Base-by-base conservation (phyloP, 2,888 invertebrate genomes). In the Clistopyga incitator region DNA sequence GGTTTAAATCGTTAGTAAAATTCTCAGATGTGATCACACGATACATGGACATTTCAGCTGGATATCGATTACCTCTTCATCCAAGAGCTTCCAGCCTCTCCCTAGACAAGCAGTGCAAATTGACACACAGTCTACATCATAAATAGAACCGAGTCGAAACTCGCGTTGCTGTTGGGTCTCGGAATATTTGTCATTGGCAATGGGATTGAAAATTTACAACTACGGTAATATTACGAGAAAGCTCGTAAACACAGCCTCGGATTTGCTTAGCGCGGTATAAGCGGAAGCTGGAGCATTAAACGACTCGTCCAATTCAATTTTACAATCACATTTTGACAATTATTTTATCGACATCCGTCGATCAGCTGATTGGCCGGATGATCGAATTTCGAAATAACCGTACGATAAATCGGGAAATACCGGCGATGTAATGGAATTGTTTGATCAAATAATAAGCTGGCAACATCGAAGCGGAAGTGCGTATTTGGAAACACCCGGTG, bases 401-500 rank as follows among this genome's bases (percentile, higher is more conserved):
- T 6, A 25, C 2, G 11, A 45, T 6, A 29, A 64, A 34, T 56
- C 10, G 23, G 38, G 23, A 45, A 56, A 10, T 8, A 6, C 15
- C 2, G 42, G 20, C 29, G 15, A 74, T 74, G 20, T 47, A 20
- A 64, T 75, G 38, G 23, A 38, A 75, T 52, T 38, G 42, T 23
- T 50, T 20, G 50, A 64, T 13, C 4, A 23, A 50, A 38, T 64
- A 38, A 8, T 18, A 20, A 61, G 8, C 18, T 6, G 15, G 10
- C 50, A 29, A 15, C 3, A 71, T 45, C 20, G 45, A 18, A 47
- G 6, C 72, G 45, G 29, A 56, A 54, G n/a, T 54, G 45, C 54
- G 42, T 25, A 64, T 64, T 25, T 47, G 59, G 52, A 20, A 34
- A 77, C 59, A 47, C 20, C 20, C n/a, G 29, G n/a, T 45, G 65